phyloP scores from a whole-genome alignment of 2,888 invertebrate species.

The Drosophila recens region DNA sequence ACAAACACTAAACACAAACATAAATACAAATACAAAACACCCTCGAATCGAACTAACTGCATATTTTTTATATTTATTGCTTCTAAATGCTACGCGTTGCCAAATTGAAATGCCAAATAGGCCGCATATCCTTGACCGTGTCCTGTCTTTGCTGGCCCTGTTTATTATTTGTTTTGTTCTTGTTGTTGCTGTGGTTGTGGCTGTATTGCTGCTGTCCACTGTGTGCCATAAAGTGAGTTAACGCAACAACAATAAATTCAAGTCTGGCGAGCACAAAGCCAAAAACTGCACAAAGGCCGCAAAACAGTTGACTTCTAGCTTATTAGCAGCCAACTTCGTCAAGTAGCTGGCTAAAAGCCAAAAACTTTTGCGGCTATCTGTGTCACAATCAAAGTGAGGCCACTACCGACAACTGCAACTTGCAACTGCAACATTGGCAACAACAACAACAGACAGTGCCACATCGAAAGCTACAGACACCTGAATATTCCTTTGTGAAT shows the following conservation, averaged over 20 bases:
- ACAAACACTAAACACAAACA: slow-evolving; percentile 27
- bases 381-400: slow-evolving; percentile 46
- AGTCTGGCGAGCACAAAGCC: slow-evolving; percentile 40
- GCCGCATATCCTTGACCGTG: slow-evolving; percentile 64
- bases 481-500: not conserved
- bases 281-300: slow-evolving; percentile 47
- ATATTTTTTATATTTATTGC: slow-evolving; percentile 77
- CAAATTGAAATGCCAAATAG: slow-evolving; percentile 66
- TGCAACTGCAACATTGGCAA: not conserved
- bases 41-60: slow-evolving; percentile 52
- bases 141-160: slow-evolving; percentile 15
- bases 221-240: slow-evolving; percentile 39
- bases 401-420: not conserved
- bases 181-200: slow-evolving; percentile 4
- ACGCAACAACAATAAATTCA: slow-evolving; percentile 48
- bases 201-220: slow-evolving; percentile 11
- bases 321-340: slow-evolving; percentile 66
- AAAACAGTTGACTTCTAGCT: slow-evolving; percentile 53
- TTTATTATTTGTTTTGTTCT: not conserved
- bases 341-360: slow-evolving; percentile 59
- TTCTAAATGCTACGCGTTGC: slow-evolving; percentile 52
- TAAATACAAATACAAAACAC: slow-evolving; percentile 29
- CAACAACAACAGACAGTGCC: too few relatives aligned
- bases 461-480: not conserved
- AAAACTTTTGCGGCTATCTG: slow-evolving; percentile 60